Evolutionary conservation across 2,888 invertebrate species (phyloP), one percentile per base, ranked within the genome.

Genomic region (Caenorhabditis angaria): DNA sequence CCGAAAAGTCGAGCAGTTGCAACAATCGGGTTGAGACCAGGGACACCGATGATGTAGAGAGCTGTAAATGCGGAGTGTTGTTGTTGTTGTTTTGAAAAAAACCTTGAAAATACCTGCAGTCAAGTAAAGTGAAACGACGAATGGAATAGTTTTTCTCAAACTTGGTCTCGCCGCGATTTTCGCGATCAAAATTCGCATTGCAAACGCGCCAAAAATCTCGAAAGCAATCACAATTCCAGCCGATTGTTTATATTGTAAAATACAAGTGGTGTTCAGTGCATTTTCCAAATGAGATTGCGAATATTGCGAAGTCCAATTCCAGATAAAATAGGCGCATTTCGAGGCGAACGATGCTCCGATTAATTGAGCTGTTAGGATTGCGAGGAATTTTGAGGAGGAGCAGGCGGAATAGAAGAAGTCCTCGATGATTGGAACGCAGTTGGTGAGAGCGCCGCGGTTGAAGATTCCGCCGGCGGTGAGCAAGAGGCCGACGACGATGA

Each of bases 11-110:
- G 76, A 20, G 81, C 78, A 12, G 81, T 78, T 24, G 82, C 82
- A 12, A 82, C 78, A n/a, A 82, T 80, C 14, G 86, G 86, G 68
- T 87, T 86, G 35, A 86, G 63, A n/a, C 82, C 86, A 18, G 85
- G 83, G 2, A 84, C 82, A n/a, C 86, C 86, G 51, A 85, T 66
- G 32, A 80, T 65, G 60, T 68, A 72, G 4, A 86, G 65, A 2
- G 83, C 86, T 85, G 68, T 51, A 80, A 72, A 25, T 8, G 25
- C 0, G 32, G 29, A 50, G 3, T 58, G 12, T 27, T 10, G 3
- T 41, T 22, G 20, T 22, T 41, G 35, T 41, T n/a, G 3, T 41
- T 41, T 20, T 41, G 3, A 41, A 22, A 32, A 32, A 32, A 32
- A 32, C 32, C 12, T 32, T 32, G 14, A 25, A 70, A 69, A 55